Percentiles rank a stretch among this genome's conserved stretches.
Conservation (phyloP, 2,113 vertebrate genomes). For the Prionailurus bengalensis region DNA sequence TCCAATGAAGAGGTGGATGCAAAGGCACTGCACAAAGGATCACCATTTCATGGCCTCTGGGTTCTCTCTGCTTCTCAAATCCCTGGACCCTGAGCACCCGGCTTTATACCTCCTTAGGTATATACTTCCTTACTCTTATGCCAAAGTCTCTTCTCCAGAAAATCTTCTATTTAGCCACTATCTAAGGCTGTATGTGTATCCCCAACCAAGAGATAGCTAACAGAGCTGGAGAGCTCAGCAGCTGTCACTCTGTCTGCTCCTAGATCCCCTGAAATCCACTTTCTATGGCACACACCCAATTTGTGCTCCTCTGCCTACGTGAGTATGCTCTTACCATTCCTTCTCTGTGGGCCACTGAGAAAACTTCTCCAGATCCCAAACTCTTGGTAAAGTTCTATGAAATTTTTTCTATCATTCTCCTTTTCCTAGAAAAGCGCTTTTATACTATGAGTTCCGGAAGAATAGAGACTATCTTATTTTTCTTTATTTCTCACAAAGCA, state of each 20-base stretch:
- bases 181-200: background rate
- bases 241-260: background rate
- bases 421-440: background rate
- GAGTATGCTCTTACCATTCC: background rate
- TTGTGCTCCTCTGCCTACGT: background rate
- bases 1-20: background rate
- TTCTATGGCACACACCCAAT: background rate
- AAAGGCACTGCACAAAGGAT: background rate
- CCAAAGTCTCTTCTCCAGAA: background rate
- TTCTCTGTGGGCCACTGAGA: background rate
- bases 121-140: background rate
- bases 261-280: background rate
- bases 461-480: background rate
- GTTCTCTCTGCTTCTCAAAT: background rate
- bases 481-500: constrained; percentile 34
- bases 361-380: background rate
- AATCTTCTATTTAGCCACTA: background rate
- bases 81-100: background rate
- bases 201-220: background rate
- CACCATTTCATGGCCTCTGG: background rate
- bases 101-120: background rate
- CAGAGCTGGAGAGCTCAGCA: background rate
- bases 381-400: constrained; percentile 3
- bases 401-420: background rate
- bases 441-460: background rate